These are phyloP conservation scores for Himalopsyche tibetana DNA, from an alignment of 2,888 invertebrate genomes.

Conservation along the genomic window DNA sequence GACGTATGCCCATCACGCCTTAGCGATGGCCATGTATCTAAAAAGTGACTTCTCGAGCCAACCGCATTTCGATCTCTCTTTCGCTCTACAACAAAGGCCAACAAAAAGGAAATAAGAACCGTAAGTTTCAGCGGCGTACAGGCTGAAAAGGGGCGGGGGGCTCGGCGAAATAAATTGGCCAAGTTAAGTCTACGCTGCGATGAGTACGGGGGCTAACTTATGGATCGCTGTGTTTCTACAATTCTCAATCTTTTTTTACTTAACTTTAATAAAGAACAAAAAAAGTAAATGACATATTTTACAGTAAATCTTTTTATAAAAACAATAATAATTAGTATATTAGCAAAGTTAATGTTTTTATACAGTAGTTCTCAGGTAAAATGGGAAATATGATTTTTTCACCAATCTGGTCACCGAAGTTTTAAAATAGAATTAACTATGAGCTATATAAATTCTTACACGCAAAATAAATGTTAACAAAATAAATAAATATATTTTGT, in stretches of 20 bases:
- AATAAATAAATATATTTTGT: too few relatives aligned
- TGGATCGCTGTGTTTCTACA: not conserved
- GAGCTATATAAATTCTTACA: too few relatives aligned
- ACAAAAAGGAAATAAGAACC: constrained; percentile 14
- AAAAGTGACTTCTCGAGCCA: not conserved
- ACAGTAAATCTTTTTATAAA: too few relatives aligned
- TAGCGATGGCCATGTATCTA: not conserved
- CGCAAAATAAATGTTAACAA: too few relatives aligned
- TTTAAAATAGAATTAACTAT: too few relatives aligned
- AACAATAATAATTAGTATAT: too few relatives aligned
- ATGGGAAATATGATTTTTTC: too few relatives aligned
- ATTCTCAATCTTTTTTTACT: not conserved
- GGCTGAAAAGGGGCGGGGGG: constrained; percentile 5
- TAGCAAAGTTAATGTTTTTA: too few relatives aligned
- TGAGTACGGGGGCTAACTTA: constrained; percentile 27
- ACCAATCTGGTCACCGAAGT: too few relatives aligned
- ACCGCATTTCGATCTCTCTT: constrained; percentile 1
- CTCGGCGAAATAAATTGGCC: not conserved
- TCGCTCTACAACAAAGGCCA: constrained; percentile 10
- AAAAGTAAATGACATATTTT: too few relatives aligned
- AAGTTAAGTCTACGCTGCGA: constrained; percentile 34
- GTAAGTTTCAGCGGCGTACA: not conserved
- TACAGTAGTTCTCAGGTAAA: too few relatives aligned
- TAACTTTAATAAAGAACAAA: too few relatives aligned
- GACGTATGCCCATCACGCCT: not conserved